A percentile compares a stretch with the other conserved stretches of the same genome.
phyloP scores from a whole-genome alignment of 2,113 vertebrate species.

The Dromaius novaehollandiae region DNA sequence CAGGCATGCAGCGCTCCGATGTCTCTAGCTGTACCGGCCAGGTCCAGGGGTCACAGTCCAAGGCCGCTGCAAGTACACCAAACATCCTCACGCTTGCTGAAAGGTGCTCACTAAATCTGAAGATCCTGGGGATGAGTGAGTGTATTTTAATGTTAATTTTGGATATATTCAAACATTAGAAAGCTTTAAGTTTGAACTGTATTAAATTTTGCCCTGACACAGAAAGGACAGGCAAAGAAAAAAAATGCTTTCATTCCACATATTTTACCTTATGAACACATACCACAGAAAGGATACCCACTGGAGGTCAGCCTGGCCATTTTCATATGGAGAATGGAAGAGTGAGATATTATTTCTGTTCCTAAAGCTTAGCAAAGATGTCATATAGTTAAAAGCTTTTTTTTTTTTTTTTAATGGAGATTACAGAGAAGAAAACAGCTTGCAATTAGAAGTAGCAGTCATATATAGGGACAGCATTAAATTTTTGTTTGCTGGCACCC shows the following conservation, averaged over 20 bases:
- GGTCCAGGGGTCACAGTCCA: background rate
- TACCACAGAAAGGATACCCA: fast-evolving
- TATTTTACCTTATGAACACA: fast-evolving
- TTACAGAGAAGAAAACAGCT: background rate
- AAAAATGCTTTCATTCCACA: background rate
- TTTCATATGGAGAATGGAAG: background rate
- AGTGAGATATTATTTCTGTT: fast-evolving
- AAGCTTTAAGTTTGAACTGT: fast-evolving
- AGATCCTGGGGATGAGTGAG: background rate
- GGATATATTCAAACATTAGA: background rate
- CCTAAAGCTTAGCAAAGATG: background rate
- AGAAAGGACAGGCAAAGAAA: background rate
- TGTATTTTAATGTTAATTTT: fast-evolving
- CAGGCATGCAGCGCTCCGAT: fast-evolving
- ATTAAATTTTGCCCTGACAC: background rate
- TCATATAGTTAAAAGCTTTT: too few species aligned
- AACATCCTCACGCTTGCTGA: background rate
- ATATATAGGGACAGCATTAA: background rate
- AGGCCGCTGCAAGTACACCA: background rate
- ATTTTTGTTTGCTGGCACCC: too few species aligned
- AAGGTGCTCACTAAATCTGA: background rate
- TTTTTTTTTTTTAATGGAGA: too few species aligned
- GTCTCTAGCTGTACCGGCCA: too few species aligned
- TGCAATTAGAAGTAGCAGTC: background rate
- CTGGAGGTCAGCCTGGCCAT: background rate